Evolutionary conservation across 2,797 vertebrate species (phyloP).

Genomic region (Ctenopoma kingsleyae): DNA sequence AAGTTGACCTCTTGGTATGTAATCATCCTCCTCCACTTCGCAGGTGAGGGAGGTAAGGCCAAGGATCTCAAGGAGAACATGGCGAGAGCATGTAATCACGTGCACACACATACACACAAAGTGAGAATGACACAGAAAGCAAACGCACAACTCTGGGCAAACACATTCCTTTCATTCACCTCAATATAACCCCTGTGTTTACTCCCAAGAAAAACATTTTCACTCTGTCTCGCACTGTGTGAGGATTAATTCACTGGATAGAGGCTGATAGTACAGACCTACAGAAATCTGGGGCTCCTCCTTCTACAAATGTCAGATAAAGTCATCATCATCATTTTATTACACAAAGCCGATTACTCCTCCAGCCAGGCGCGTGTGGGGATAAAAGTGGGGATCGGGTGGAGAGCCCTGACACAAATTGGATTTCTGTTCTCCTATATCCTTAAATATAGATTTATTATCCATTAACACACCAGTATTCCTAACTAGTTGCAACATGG

Average conservation of each 20-base stretch:
- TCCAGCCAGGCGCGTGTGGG: conserved; percentile 67
- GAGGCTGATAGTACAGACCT: conserved; percentile 78
- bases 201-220: conserved; percentile 71
- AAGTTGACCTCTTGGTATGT: conserved; percentile 67
- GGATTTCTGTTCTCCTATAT: conserved; percentile 81
- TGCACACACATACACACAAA: background rate
- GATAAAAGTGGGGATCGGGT: conserved; percentile 80
- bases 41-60: conserved; percentile 61
- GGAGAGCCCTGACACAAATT: conserved; percentile 81
- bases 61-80: conserved; percentile 53
- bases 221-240: conserved; percentile 60
- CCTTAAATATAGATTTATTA: conserved; percentile 84
- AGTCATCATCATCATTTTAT: conserved; percentile 87
- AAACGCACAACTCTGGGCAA: conserved; percentile 59
- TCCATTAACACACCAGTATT: conserved; percentile 77
- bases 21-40: conserved; percentile 67
- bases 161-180: conserved; percentile 65
- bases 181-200: conserved; percentile 75
- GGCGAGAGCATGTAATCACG: conserved; percentile 41
- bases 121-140: conserved; percentile 18
- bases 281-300: conserved; percentile 77
- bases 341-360: conserved; percentile 86
- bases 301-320: conserved; percentile 86
- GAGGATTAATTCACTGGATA: conserved; percentile 79
- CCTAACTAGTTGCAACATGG: conserved; percentile 53